Evolutionary conservation across 2,797 vertebrate species (phyloP).

Genomic region (Ibycter americanus): DNA sequence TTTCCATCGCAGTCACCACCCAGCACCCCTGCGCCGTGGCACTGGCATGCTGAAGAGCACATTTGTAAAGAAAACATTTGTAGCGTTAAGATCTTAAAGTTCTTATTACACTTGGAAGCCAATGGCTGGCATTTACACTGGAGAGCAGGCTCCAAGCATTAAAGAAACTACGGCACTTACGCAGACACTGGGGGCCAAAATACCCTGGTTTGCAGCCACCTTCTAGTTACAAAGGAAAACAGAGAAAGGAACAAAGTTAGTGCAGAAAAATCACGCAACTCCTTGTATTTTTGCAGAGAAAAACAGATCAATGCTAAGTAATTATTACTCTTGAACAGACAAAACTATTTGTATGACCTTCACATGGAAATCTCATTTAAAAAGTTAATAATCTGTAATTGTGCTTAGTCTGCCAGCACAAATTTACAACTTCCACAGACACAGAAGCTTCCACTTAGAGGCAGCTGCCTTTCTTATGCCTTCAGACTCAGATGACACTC

Average conservation of each 20-base stretch:
- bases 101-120: neutral
- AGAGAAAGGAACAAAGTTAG: neutral
- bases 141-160: neutral
- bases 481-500: neutral
- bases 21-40: neutral
- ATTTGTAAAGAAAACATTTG: constrained; percentile 21
- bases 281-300: neutral
- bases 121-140: neutral
- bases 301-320: neutral
- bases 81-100: neutral
- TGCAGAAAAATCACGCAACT: neutral
- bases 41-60: constrained; percentile 33
- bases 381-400: neutral
- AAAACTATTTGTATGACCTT: neutral
- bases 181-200: constrained; percentile 78
- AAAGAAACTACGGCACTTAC: constrained; percentile 65
- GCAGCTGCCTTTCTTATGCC: neutral
- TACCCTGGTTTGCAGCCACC: constrained; percentile 68
- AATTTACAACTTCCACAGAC: neutral
- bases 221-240: neutral
- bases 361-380: neutral
- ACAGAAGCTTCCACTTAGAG: neutral
- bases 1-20: neutral
- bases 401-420: neutral
- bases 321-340: neutral